phyloP scores from a whole-genome alignment of 2,888 invertebrate genomes.

The Masnerella sp. region DNA sequence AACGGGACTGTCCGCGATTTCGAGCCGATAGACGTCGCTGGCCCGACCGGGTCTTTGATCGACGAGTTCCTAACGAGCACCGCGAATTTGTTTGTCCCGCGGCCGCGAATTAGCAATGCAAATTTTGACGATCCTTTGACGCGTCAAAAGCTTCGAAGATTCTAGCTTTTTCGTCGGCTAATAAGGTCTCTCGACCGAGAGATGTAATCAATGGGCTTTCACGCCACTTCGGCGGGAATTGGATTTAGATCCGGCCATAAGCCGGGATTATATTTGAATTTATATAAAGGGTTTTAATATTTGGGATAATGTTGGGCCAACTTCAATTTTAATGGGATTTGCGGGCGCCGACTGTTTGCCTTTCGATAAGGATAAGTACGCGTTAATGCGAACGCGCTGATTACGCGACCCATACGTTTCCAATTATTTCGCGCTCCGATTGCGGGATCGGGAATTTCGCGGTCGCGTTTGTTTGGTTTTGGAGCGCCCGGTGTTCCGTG shows the following conservation, averaged over 20 bases:
- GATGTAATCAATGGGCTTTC: constrained; percentile 49
- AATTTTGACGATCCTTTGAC: constrained; percentile 48
- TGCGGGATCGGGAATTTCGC: neutral
- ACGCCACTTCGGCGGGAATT: constrained; percentile 34
- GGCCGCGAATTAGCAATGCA: constrained; percentile 47
- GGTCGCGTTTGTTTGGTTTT: neutral
- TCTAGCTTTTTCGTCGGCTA: neutral
- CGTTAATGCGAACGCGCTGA: constrained; percentile 11
- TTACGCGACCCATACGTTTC: no score
- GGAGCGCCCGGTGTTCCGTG: no score
- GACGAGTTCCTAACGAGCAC: constrained; percentile 59
- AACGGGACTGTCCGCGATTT: constrained; percentile 58
- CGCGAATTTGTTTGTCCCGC: constrained; percentile 38
- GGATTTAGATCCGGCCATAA: constrained; percentile 28
- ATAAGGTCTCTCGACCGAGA: constrained; percentile 15
- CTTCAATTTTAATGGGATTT: constrained; percentile 37
- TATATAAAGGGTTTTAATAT: constrained; percentile 42
- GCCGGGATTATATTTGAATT: constrained; percentile 42
- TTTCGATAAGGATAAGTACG: constrained; percentile 35
- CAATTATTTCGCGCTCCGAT: neutral
- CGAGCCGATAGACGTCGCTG: constrained; percentile 49
- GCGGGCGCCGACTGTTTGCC: constrained; percentile 4
- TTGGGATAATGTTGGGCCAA: constrained; percentile 16
- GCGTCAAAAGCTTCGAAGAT: constrained; percentile 6
- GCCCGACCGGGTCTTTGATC: no score